Base-by-base conservation (phyloP, 2,888 invertebrate species). In the Cetonia aurata region DNA sequence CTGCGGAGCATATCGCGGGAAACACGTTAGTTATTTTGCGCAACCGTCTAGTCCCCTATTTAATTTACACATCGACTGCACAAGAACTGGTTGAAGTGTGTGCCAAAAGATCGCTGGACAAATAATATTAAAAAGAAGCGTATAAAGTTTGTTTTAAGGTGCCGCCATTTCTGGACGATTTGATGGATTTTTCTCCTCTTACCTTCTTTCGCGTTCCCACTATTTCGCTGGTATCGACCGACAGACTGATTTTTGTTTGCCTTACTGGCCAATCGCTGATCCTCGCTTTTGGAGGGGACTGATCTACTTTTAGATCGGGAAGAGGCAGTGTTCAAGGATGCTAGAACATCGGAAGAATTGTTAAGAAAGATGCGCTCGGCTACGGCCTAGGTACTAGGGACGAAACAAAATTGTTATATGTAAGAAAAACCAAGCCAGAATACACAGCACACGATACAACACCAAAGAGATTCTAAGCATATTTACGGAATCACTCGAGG, bases 311-410 rank as follows among this genome's bases (percentile, higher is more conserved):
- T 89, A 86, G 87, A 88, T 86, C 89, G 90, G 89, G 89, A 89
- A 87, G 89, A 90, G 87, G 88, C 89, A 87, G 91, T 90, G 88
- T 90, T 90, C 87, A 91, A 88, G 89, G 90, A 90, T 86, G 91
- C 91, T 91, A 90, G 87, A 90, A 90, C 85, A 86, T 85, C 83
- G 84, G 81, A 83, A 83, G 78, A 74, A 75, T 66, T 57, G 60
- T 72, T 72, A 72, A 67, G 70, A 74, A 75, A 62, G 66, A 69
- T 56, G 72, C 69, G 65, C 59, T 60, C 55, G 9, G 17, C 57
- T 67, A 69, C 48, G 42, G 42, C 17, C 72, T 71, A 73, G 59
- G 37, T 52, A 37, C 8, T 37, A 37, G 37, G 37, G 10, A 37
- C 8, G 10, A 10, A 37, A 37, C n/a, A 37, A 3, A 37, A 25